Evolutionary conservation across 2,888 invertebrate species (phyloP), one percentile per base, ranked within the genome.

Genomic region (Rugalucina vietnamica): DNA sequence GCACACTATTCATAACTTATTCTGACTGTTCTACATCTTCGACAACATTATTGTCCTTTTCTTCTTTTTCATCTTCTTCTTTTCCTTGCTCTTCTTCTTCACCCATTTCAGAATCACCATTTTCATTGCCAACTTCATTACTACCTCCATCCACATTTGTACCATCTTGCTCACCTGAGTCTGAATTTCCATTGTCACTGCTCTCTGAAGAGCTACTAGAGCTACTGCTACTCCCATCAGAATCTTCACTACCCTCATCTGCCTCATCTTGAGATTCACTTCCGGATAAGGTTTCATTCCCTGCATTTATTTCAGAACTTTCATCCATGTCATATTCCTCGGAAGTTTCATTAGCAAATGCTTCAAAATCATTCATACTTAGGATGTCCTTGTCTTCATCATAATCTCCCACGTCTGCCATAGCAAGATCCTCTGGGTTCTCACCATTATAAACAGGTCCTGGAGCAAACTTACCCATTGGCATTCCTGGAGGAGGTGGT

Each of bases 331-430:
- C 18, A 43, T 8, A 43, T 12, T 43, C 43, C 8, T 43, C 43
- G 18, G 34, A 34, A 1, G 65, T 34, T 4, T 65, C 21, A 5
- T 32, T 65, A 18, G 18, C 1, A 18, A 4, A 18, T 34, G 12
- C 34, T 65, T 65, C 65, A 34, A 65, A 65, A 34, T 65, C 65
- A 18, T 65, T 65, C 21, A 65, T 5, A 21, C 34, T 74, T 29
- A 79, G 29, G n/a, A 79, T 79, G 21, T 79, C 79, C 34, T 36
- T 65, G 4, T 79, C 75, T 18, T 80, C 76, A 49, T 60, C 60
- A 37, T 50, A 65, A 36, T 57, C 76, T 21, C 36, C 78, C 71
- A 71, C 43, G 12, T 57, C 27, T 29, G 27, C 37, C 18, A 27
- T 27, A n/a, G 43, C 37, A 32, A 54, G 29, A 29, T 50, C 37